Conservation (phyloP, 2,797 vertebrate genomes). For the Mycteria americana region DNA sequence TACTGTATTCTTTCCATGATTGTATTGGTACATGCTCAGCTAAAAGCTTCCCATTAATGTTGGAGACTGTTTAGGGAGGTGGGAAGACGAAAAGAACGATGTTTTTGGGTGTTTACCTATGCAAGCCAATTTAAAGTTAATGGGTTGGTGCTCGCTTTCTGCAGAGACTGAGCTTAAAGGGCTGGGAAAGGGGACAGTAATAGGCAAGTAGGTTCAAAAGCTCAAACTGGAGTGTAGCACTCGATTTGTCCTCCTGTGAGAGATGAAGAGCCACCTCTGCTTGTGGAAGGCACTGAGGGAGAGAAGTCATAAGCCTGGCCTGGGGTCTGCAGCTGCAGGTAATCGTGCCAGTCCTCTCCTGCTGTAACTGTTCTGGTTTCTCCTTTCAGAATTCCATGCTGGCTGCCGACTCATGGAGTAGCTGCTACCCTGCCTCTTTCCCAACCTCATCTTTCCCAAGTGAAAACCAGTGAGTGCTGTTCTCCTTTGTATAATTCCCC, state of each 20-base stretch:
- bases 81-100: neutral
- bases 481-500: neutral
- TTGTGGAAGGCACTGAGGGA: neutral
- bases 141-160: neutral
- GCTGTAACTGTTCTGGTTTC: neutral
- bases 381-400: constrained; percentile 73
- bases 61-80: neutral
- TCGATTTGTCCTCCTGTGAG: rapidly evolving
- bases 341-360: rapidly evolving
- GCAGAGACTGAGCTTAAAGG: neutral
- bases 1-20: neutral
- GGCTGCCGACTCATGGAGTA: constrained; percentile 64
- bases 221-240: neutral
- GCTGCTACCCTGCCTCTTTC: constrained; percentile 51
- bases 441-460: constrained; percentile 58
- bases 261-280: neutral
- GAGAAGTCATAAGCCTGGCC: neutral
- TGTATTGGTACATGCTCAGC: neutral
- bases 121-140: neutral
- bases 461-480: constrained; percentile 75
- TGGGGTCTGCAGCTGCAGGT: neutral
- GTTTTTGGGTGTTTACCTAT: neutral
- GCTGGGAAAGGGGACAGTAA: neutral
- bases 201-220: neutral
- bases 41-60: neutral